These are phyloP conservation scores for Tapera naevia DNA, from an alignment of 2,797 vertebrate genomes.

Conservation along the genomic window DNA sequence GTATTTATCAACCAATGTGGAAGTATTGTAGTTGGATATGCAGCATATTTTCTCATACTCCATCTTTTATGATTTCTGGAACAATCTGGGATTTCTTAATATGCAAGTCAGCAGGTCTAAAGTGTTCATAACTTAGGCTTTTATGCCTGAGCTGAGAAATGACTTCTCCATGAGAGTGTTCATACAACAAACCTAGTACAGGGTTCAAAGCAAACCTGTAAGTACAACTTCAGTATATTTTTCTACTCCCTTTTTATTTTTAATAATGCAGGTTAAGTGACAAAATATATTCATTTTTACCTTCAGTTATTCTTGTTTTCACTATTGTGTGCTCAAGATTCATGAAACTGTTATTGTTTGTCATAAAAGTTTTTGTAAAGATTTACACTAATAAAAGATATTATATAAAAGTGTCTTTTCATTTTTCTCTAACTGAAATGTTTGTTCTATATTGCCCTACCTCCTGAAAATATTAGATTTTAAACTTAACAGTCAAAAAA, in stretches of 20 bases:
- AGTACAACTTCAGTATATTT: neutral
- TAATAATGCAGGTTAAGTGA: neutral
- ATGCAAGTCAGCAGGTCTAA: neutral
- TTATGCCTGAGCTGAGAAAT: neutral
- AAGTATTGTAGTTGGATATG: neutral
- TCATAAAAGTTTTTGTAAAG: neutral
- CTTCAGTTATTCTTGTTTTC: neutral
- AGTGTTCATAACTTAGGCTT: neutral
- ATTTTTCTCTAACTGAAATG: neutral
- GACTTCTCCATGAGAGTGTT: neutral
- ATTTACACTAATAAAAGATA: neutral
- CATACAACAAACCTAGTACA: neutral
- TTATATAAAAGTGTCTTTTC: neutral
- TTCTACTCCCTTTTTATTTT: neutral
- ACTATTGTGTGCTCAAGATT: neutral
- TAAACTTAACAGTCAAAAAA: neutral
- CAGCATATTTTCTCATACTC: neutral
- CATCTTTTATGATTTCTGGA: neutral
- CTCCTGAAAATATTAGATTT: neutral
- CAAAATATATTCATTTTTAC: neutral
- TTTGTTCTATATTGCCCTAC: neutral
- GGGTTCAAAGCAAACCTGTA: neutral
- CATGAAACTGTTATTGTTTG: neutral
- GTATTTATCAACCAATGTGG: neutral
- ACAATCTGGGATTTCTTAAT: neutral